Evolutionary conservation across 2,797 vertebrate genomes (phyloP).

Genomic region (Spinibarbus caldwelli): DNA sequence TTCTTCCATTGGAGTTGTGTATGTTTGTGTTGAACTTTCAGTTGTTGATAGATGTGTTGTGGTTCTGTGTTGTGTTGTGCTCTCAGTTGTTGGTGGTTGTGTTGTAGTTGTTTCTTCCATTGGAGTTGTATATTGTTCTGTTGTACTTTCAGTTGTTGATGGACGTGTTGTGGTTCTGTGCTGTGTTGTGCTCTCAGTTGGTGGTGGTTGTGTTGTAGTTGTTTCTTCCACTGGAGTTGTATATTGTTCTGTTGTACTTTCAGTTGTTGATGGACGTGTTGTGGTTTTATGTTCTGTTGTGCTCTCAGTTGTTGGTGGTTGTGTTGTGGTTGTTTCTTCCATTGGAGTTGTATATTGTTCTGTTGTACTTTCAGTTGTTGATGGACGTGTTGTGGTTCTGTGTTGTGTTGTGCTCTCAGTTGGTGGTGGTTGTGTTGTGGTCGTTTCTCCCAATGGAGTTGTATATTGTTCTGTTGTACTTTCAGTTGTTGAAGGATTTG

Average conservation of each 20-base stretch:
- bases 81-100: neutral
- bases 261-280: neutral
- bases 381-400: neutral
- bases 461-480: neutral
- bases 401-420: neutral
- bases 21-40: neutral
- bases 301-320: neutral
- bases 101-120: neutral
- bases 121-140: neutral
- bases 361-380: neutral
- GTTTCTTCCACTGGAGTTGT: neutral
- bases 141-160: neutral
- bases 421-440: neutral
- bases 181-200: neutral
- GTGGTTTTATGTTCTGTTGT: neutral
- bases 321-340: neutral
- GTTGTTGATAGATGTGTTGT: neutral
- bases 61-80: neutral
- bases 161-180: constrained; percentile 3
- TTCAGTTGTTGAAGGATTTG: neutral
- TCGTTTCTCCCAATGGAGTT: neutral
- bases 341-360: neutral
- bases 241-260: neutral
- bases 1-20: neutral
- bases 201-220: constrained; percentile 16